Percentiles rank a stretch among this genome's conserved stretches.
These are phyloP conservation scores for Ictidomys tridecemlineatus DNA, from an alignment of 2,113 vertebrate genomes.

Conservation along the genomic window DNA sequence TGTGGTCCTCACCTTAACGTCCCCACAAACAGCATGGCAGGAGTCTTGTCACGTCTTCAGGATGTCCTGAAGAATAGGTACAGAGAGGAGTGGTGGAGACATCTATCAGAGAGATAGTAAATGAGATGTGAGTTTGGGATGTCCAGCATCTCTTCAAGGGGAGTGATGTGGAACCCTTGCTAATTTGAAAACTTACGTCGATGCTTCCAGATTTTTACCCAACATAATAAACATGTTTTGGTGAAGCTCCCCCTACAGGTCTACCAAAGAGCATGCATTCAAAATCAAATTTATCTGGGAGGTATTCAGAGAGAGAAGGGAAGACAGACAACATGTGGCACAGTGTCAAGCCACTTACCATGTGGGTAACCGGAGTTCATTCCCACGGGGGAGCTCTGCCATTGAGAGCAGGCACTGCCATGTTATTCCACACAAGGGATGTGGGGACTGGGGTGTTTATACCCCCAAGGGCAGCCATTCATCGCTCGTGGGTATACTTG, in stretches of 20 bases:
- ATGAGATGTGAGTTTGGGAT: background rate
- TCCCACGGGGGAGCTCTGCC: background rate
- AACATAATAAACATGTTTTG: too few species aligned
- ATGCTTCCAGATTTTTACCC: background rate
- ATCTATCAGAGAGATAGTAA: too few species aligned
- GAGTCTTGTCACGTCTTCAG: too few species aligned
- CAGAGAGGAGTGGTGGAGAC: background rate
- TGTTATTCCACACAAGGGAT: too few species aligned
- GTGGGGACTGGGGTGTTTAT: background rate
- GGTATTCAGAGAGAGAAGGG: background rate
- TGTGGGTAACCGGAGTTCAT: background rate
- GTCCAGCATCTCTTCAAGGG: background rate
- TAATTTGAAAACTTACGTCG: background rate
- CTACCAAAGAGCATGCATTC: background rate
- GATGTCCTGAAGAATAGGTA: background rate
- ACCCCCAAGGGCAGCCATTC: background rate
- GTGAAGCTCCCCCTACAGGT: background rate
- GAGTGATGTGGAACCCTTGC: background rate
- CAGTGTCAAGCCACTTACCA: too few species aligned
- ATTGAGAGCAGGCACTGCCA: too few species aligned
- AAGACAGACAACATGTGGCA: background rate
- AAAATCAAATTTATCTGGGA: background rate
- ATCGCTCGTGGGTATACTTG: too few species aligned
- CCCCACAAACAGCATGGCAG: background rate
- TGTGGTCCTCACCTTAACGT: background rate